These are phyloP conservation scores for Arrhamphus sclerolepis DNA, from an alignment of 2,797 vertebrate species.

Conservation along the genomic window DNA sequence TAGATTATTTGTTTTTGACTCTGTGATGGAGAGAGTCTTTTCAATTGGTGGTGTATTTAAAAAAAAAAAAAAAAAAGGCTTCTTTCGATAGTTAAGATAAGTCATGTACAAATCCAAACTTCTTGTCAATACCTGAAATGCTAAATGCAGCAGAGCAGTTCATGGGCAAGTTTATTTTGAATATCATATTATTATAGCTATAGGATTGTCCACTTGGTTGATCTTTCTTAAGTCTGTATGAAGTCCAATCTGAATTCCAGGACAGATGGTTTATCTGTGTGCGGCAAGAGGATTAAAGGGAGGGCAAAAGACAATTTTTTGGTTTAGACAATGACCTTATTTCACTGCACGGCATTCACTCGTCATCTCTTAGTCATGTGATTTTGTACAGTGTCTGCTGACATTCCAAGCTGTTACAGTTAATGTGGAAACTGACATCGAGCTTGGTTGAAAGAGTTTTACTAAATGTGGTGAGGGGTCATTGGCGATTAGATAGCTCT, in stretches of 20 bases:
- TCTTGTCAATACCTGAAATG: background rate
- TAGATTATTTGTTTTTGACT: background rate
- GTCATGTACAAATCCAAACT: background rate
- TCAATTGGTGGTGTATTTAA: too few relatives aligned
- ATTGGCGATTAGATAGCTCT: slow-evolving; percentile 41
- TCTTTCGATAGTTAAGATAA: background rate
- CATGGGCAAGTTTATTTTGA: background rate
- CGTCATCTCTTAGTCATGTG: slow-evolving; percentile 3
- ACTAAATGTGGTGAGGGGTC: slow-evolving; percentile 32
- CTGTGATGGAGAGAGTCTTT: background rate
- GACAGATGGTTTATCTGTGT: slow-evolving; percentile 75
- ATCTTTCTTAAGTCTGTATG: slow-evolving; percentile 58
- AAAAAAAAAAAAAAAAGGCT: background rate
- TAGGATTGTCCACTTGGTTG: slow-evolving; percentile 25
- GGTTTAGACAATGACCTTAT: slow-evolving; percentile 32
- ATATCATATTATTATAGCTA: slow-evolving; percentile 2
- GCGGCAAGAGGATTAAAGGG: slow-evolving; percentile 65
- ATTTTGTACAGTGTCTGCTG: slow-evolving; percentile 1
- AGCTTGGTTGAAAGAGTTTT: slow-evolving; percentile 9
- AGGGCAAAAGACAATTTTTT: slow-evolving; percentile 49
- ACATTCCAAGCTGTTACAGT: background rate
- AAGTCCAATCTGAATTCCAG: slow-evolving; percentile 63
- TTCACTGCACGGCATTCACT: slow-evolving; percentile 2
- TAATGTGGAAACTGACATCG: slow-evolving; percentile 22
- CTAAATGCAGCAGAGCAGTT: background rate